These are phyloP conservation scores for Apotomis capreana DNA, from an alignment of 2,888 invertebrate species.

Conservation along the genomic window DNA sequence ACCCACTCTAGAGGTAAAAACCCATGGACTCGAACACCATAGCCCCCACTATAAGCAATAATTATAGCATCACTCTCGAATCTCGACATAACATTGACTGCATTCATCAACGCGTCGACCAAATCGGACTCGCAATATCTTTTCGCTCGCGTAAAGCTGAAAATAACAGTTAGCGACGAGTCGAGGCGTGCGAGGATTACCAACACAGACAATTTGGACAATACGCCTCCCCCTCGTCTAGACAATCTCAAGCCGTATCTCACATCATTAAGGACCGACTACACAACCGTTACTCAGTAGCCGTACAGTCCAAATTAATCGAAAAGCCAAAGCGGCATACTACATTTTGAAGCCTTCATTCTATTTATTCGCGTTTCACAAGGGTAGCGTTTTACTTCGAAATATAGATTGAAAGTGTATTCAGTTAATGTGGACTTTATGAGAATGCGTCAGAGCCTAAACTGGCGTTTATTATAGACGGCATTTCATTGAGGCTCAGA, in stretches of 20 bases:
- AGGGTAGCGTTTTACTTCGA: slow-evolving; percentile 13
- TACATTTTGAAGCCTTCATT: background rate
- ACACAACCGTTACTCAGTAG: background rate
- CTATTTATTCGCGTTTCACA: background rate
- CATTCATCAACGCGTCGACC: background rate
- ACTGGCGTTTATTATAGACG: background rate
- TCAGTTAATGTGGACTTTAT: slow-evolving; percentile 14
- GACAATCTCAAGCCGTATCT: slow-evolving; percentile 56
- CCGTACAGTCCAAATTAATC: background rate
- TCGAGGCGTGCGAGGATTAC: slow-evolving; percentile 69
- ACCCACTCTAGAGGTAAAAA: no score
- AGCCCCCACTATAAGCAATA: no score
- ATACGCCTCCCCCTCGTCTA: slow-evolving; percentile 61
- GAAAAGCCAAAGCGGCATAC: background rate
- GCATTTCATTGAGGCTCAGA: background rate
- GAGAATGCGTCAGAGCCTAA: background rate
- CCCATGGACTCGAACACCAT: no score
- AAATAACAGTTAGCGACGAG: slow-evolving; percentile 63
- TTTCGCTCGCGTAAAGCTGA: slow-evolving; percentile 45
- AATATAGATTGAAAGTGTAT: background rate
- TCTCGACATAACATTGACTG: background rate
- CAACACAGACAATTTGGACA: slow-evolving; percentile 72
- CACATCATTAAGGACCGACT: slow-evolving; percentile 21
- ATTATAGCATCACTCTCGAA: background rate
- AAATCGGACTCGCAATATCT: slow-evolving; percentile 1